Evolutionary conservation across 2,888 invertebrate genomes (phyloP), one percentile per base, ranked within the genome.

Genomic region (Bhutanitis thaidina): DNA sequence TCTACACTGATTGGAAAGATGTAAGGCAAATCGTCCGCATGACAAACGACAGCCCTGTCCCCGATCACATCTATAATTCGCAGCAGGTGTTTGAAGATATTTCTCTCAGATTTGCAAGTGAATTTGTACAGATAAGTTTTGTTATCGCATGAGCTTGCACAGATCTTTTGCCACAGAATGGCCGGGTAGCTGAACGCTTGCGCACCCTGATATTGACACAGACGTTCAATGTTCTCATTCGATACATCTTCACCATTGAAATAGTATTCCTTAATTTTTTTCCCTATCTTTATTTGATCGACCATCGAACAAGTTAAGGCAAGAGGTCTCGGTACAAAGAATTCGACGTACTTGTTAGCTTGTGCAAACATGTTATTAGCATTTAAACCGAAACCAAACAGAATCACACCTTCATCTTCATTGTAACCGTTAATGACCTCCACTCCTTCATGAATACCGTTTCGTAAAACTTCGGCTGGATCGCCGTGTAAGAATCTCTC

Each of bases 391-490:
- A 49, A 27, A 9, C 50, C 43, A 0, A 74, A 20, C 5, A 62
- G 55, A 35, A 77, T 49, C 0, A 76, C 29, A 0, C 95, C 95
- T 80, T 96, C 96, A 41, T 94, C 92, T 14, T 91, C 90, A 3
- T 92, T 94, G 3, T 92, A 72, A 5, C 95, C 95, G n/a, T 92
- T 82, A 71, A 95, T 92, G 72, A 94, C 90, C 0, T 94, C 94
- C 0, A 93, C 83, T n/a, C 61, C 72, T 40, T 72, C 64, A 29
- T 91, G 77, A 12, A 80, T 80, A n/a, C 20, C 10, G 13, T 12
- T 34, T 13, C 34, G 34, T n/a, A 34, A 34, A 13, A 34, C 12
- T 12, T 91, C 78, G 25, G 57, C 47, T 1, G 68, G 44, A 13
- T 74, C 59, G 10, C 68, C 71, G 10, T 61, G 58, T 53, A 67